Evolutionary conservation across 2,797 vertebrate species (phyloP).

Genomic region (Pangasius sanitwongsei): DNA sequence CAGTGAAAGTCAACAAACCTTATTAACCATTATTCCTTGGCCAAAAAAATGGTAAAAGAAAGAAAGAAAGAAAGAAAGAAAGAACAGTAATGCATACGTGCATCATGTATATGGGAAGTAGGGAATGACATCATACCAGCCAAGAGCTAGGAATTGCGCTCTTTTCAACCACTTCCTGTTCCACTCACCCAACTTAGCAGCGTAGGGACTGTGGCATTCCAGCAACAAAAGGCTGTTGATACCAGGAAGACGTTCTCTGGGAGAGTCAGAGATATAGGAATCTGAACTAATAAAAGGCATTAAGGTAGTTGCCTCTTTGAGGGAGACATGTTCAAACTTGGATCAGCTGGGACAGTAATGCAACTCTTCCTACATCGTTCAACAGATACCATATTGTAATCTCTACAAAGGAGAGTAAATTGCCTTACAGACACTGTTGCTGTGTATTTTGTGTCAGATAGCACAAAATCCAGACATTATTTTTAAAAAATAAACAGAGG

Average conservation of each 20-base stretch:
- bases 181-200: slow-evolving; percentile 56
- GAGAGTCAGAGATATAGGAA: slow-evolving; percentile 37
- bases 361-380: slow-evolving; percentile 53
- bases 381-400: slow-evolving; percentile 19
- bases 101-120: slow-evolving; percentile 32
- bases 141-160: slow-evolving; percentile 61
- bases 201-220: slow-evolving; percentile 51
- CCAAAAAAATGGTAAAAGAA: slow-evolving; percentile 39
- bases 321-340: slow-evolving; percentile 72
- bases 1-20: not conserved
- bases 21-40: not conserved
- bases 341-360: slow-evolving; percentile 35
- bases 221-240: slow-evolving; percentile 55
- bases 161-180: slow-evolving; percentile 73
- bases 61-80: too few species aligned
- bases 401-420: slow-evolving; percentile 17
- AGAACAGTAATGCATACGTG: not conserved
- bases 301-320: slow-evolving; percentile 55
- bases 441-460: slow-evolving; percentile 18
- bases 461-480: slow-evolving; percentile 22
- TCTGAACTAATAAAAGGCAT: slow-evolving; percentile 46
- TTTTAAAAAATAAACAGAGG: not conserved
- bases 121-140: slow-evolving; percentile 66
- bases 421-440: not conserved
- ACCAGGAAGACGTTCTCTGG: slow-evolving; percentile 28